Evolutionary conservation across 2,797 vertebrate genomes (phyloP), one percentile per base, ranked within the genome.

Genomic region (Helarctos malayanus): DNA sequence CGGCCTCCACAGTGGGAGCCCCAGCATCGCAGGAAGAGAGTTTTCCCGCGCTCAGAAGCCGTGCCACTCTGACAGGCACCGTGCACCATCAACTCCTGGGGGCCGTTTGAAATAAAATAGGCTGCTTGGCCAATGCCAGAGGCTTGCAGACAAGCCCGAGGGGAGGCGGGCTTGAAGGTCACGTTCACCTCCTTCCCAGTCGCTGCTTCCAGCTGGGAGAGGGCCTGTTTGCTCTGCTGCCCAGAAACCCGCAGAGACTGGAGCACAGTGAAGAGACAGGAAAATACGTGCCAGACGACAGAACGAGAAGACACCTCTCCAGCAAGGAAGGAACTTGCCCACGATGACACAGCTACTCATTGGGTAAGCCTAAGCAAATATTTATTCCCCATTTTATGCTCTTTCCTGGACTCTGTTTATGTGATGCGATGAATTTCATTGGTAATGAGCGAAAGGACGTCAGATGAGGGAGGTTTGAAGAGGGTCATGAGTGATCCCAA

Each of bases 31-130:
- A 1, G 23, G 38, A 45, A 41, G 12, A 38, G 13, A 9, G 38
- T 27, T 45, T 73, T 7, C 2, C 7, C 13, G 69, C 13, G 23
- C 38, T 7, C 23, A 4, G 13, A 2, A 13, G 69, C 23, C 12
- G 69, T 73, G 38, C 23, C 3, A 0, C 38, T 71, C 23, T 0
- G 2, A 14, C 23, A 27, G 69, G 38, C 1, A 8, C 23, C 5
- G 69, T 12, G 16, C 38, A 9, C 38, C 35, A n/a, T 65, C 69
- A 41, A 2, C 27, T 10, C 2, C 4, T 15, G 6, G 38, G 21
- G 47, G 52, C 29, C 27, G 3, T 49, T 23, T 4, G 21, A 80
- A 13, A 6, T 71, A 32, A 38, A 49, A 25, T 4, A 29, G 63
- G 7, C 35, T 56, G 35, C 47, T 57, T 19, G 49, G 81, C 59